Conservation (phyloP, 2,797 vertebrate species). For the Enteromius mattozi region DNA sequence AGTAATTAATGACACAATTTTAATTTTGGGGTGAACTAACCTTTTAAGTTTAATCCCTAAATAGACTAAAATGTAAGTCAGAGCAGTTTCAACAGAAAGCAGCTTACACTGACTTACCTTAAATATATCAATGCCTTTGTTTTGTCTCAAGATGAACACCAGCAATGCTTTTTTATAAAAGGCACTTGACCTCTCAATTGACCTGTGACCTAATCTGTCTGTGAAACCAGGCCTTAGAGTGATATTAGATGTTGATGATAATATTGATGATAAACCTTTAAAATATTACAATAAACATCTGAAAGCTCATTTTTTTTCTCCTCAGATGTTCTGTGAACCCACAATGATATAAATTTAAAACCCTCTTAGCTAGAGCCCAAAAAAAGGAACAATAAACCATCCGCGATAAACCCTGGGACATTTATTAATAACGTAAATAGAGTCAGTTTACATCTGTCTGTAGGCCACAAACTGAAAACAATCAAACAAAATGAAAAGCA, state of each 20-base stretch:
- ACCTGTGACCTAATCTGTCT: no score
- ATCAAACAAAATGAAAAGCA: constrained; percentile 32
- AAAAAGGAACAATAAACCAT: not conserved
- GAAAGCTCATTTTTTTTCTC: not conserved
- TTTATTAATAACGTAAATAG: constrained; percentile 17
- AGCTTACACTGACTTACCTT: no score
- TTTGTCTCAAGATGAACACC: no score
- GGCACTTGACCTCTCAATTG: no score
- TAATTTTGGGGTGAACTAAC: no score
- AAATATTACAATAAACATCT: not conserved
- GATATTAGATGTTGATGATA: not conserved
- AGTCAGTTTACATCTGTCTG: constrained; percentile 1
- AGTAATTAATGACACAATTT: no score
- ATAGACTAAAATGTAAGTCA: no score
- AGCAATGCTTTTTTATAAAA: no score
- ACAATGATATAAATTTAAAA: not conserved
- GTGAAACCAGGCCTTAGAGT: not conserved
- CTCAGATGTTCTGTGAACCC: not conserved
- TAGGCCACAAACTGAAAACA: constrained; percentile 28
- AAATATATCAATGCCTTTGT: no score
- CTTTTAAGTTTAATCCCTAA: no score
- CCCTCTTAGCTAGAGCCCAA: not conserved
- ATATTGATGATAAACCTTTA: not conserved
- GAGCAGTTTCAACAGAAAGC: no score
- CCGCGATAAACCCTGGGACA: not conserved